phyloP scores from a whole-genome alignment of 2,888 invertebrate genomes.

The Chloromyia formosa region DNA sequence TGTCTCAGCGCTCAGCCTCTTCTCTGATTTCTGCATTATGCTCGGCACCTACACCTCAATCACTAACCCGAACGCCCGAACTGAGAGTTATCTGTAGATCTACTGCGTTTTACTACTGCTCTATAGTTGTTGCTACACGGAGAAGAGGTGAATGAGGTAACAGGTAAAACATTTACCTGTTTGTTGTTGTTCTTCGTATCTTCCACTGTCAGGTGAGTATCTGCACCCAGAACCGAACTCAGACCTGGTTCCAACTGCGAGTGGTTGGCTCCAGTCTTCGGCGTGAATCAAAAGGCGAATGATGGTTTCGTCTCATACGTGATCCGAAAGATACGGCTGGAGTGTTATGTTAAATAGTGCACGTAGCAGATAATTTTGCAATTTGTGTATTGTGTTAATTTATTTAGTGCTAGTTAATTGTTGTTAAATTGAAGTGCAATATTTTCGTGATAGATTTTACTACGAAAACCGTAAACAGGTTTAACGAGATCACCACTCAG shows the following conservation, averaged over 20 bases:
- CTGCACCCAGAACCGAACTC: conserved; percentile 26
- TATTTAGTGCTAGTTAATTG: background rate
- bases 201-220: conserved; percentile 13
- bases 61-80: too few species aligned
- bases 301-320: background rate
- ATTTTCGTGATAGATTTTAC: background rate
- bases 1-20: too few species aligned
- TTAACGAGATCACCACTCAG: conserved; percentile 28
- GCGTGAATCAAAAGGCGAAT: background rate
- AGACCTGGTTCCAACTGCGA: background rate
- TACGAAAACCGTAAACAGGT: conserved; percentile 29
- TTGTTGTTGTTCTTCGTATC: conserved; percentile 3
- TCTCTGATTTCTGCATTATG: too few species aligned
- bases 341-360: conserved; percentile 20
- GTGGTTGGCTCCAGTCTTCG: conserved; percentile 11
- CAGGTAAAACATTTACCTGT: conserved; percentile 42
- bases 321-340: background rate
- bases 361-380: background rate
- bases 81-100: too few species aligned
- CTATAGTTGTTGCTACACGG: background rate
- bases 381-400: background rate
- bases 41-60: too few species aligned
- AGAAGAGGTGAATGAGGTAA: conserved; percentile 1
- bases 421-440: background rate
- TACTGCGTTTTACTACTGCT: too few species aligned